Percentiles rank a stretch among this genome's conserved stretches.
Conservation (phyloP, 2,113 vertebrate species). For the Ptilonorhynchus violaceus region DNA sequence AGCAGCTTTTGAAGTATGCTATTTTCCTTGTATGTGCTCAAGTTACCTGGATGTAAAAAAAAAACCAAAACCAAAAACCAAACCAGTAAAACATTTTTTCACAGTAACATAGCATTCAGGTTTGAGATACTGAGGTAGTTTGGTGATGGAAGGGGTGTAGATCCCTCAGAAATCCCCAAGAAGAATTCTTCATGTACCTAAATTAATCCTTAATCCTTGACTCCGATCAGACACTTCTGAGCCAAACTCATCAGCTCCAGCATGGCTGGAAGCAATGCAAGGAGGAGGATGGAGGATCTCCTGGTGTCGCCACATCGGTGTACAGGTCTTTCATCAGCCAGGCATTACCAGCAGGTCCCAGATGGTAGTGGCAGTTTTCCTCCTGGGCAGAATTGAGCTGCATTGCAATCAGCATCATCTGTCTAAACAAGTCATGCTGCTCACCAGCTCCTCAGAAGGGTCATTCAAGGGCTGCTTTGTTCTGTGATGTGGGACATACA, state of each 20-base stretch:
- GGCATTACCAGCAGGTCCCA: background rate
- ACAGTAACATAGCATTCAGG: background rate
- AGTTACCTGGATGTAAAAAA: background rate
- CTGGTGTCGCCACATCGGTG: rapidly evolving
- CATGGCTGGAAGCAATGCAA: background rate
- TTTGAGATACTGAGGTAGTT: background rate
- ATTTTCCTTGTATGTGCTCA: background rate
- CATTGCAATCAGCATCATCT: background rate
- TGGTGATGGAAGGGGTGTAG: background rate
- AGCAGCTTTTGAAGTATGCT: background rate
- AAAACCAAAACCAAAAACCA: rapidly evolving
- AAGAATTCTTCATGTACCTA: background rate
- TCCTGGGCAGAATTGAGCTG: background rate
- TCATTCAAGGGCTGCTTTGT: background rate
- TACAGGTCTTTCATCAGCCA: background rate
- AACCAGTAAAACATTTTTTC: background rate
- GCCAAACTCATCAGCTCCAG: background rate
- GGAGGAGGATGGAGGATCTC: background rate
- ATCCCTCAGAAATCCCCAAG: background rate
- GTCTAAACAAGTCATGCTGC: background rate
- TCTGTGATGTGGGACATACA: background rate
- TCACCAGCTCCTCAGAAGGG: background rate
- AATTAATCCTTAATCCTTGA: background rate
- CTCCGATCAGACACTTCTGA: background rate
- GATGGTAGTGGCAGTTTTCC: background rate